Base-by-base conservation (phyloP, 2,888 invertebrate species). In the Eurois occulta region DNA sequence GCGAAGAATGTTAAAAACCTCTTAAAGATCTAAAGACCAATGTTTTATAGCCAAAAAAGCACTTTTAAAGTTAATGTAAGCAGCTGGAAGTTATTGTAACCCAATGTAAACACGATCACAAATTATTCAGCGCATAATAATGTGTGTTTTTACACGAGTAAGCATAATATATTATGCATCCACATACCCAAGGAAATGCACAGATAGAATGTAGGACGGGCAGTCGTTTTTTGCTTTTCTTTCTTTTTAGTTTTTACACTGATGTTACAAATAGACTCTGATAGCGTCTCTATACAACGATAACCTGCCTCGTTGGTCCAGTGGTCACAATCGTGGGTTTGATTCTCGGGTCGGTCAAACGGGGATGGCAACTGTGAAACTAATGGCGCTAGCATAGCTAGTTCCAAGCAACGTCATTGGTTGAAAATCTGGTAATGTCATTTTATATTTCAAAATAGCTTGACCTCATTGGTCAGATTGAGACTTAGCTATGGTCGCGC, bases 61-160 rank as follows among this genome's bases (percentile, higher is more conserved):
- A 52, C 35, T 10, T 43, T 55, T 68, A 38, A 52, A 52, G 55
- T 52, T 55, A 64, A 78, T 55, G 1, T 70, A 72, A 62, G 48
- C 64, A 48, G 13, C 13, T 69, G 38, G 4, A 35, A 60, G 85
- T 85, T 81, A 85, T 72, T 66, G 38, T 32, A 66, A 46, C 8
- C 35, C 10, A 10, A 55, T 41, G 52, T 74, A 80, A 74, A 80
- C 48, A 71, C 32, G 35, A n/a, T 62, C 46, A 72, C 48, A 72
- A 80, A 66, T 81, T 85, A 85, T 83, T 52, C 72, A 72, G 2
- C 10, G 75, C 28, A 85, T 70, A 80, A 80, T 64, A 8, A 66
- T 75, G 76, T 66, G 75, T 75, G 72, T 75, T 75, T 70, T 65
- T n/a, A 0, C 66, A 48, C 41, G 24, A 38, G 11, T 67, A 62